Base-by-base conservation (phyloP, 1,140 invertebrate genomes). In the Arctopsyche grandis region DNA sequence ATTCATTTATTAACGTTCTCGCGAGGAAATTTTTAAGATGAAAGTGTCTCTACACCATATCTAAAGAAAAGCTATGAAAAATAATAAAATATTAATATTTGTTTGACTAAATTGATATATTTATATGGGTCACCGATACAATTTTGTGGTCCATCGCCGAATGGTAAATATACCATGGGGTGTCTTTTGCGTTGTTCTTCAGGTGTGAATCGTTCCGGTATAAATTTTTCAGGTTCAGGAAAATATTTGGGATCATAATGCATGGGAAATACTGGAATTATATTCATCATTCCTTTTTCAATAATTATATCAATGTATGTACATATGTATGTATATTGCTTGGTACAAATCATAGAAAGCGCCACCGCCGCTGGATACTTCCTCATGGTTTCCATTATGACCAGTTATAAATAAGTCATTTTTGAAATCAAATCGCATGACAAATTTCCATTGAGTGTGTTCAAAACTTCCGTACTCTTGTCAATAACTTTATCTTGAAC, bases 401-500 rank as follows among this genome's bases (percentile, higher is more conserved):
- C 71, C 78, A 75, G 66, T 58, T 86, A 86, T 81, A 89, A 82
- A 78, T 90, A 90, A 5, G 84, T 81, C 84, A 90, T 81, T 9
- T 87, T 84, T 0, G 85, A 84, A 4, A 90, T 83, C 10, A 84
- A 75, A 19, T 88, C 84, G 43, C 89, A 88, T 3, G 84, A 86
- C 0, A 88, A 56, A 70, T 85, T 80, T 1, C 87, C 87, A 9
- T 82, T 75, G 66, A 84, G 58, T 26, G 83, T 80, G 3, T 83
- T 80, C 24, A 85, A 56, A 12, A 85, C 82, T 14, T 0, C 1
- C 21, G 19, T 52, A 5, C 3, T 52, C 84, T 91, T 90, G 19
- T 86, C 80, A 3, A 84, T 82, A 4, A 91, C 38, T 83, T 85
- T 86, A 10, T 88, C 83, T 83, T 92, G 91, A 48, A 89, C 83